Percentiles rank a stretch among this genome's conserved stretches.
These are phyloP conservation scores for Pollicipes pollicipes DNA, from an alignment of 1,140 invertebrate species.

Conservation along the genomic window DNA sequence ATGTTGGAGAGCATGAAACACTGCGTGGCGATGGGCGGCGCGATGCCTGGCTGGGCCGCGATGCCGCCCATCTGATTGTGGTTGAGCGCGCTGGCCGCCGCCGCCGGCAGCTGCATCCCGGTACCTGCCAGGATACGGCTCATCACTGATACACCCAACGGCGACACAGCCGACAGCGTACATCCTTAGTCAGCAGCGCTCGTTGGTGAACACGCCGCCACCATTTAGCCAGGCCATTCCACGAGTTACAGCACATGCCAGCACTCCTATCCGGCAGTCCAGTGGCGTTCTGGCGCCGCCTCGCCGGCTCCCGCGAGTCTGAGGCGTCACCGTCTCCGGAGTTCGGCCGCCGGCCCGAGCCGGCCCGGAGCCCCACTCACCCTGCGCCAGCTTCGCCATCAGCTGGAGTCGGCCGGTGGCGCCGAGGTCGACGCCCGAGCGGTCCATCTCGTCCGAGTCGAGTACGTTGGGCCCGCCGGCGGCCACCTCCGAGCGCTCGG, in stretches of 20 bases:
- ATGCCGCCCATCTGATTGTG: constrained; percentile 14
- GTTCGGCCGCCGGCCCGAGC: no score
- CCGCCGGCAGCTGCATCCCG: constrained; percentile 77
- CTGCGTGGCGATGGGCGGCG: constrained; percentile 90
- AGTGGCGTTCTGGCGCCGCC: no score
- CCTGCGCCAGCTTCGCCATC: constrained; percentile 98
- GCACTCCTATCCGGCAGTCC: no score
- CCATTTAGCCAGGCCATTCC: no score
- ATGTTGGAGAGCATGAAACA: constrained; percentile 99
- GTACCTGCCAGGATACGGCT: constrained; percentile 38
- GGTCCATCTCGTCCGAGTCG: constrained; percentile 92
- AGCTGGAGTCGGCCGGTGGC: constrained; percentile 83
- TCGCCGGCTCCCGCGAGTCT: no score
- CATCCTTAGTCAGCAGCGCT: no score
- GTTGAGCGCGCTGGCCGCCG: constrained; percentile 72
- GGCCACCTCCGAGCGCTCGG: constrained; percentile 64
- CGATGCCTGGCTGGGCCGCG: constrained; percentile 32
- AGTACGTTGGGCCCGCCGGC: constrained; percentile 48
- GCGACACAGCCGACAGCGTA: no score
- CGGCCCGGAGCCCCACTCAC: no score
- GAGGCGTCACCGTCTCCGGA: no score
- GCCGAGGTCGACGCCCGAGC: constrained; percentile 91
- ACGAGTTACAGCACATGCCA: no score
- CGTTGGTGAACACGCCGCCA: no score
- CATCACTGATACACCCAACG: no score